These are phyloP conservation scores for Lasioglossum villosulum DNA, from an alignment of 2,888 invertebrate species.

Conservation along the genomic window DNA sequence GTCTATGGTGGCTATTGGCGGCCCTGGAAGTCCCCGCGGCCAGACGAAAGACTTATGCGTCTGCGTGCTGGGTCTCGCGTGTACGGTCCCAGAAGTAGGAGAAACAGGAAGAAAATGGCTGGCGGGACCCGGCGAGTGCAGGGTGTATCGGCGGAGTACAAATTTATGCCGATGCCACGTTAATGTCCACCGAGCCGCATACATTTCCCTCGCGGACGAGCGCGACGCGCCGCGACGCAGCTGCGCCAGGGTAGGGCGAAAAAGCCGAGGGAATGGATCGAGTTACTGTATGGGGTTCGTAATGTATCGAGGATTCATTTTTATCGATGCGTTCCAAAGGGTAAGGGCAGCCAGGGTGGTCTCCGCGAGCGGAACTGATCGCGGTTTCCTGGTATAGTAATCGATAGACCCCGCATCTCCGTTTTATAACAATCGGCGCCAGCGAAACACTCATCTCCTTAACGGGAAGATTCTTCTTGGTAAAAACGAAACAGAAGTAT, in stretches of 20 bases:
- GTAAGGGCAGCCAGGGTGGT: not conserved
- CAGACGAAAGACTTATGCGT: slow-evolving; percentile 47
- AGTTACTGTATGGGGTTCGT: slow-evolving; percentile 20
- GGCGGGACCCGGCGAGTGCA: slow-evolving; percentile 20
- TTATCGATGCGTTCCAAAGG: not conserved
- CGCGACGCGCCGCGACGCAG: slow-evolving; percentile 27
- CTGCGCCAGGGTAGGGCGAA: slow-evolving; percentile 16
- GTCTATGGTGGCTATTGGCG: not conserved
- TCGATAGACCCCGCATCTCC: not conserved
- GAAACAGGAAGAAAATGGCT: slow-evolving; percentile 51
- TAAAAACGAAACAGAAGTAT: no score
- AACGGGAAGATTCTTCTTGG: not conserved
- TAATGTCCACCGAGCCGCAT: slow-evolving; percentile 75
- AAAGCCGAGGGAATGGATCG: slow-evolving; percentile 26
- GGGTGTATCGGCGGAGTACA: slow-evolving; percentile 74
- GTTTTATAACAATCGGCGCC: not conserved
- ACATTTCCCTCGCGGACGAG: slow-evolving; percentile 62
- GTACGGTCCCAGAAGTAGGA: slow-evolving; percentile 20
- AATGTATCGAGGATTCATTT: slow-evolving; percentile 11
- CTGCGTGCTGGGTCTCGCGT: slow-evolving; percentile 18
- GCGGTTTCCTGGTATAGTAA: not conserved
- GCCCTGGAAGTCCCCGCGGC: slow-evolving; percentile 33
- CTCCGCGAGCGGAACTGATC: not conserved
- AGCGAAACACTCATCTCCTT: not conserved
- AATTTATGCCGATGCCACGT: slow-evolving; percentile 78